Conservation (phyloP, 1,140 invertebrate genomes). For the Tribolium madens region DNA sequence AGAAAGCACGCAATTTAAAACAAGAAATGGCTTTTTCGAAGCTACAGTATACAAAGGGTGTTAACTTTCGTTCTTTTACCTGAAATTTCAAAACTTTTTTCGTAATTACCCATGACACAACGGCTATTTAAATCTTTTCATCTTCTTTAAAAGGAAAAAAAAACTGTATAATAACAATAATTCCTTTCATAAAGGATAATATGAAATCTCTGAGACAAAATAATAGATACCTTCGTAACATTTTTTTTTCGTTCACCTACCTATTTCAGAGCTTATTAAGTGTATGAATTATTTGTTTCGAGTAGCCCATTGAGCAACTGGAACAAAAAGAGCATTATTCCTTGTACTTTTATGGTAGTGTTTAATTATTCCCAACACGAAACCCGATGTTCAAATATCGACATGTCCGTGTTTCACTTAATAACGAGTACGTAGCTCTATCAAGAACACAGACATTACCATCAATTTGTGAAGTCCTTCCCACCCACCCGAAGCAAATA, state of each 20-base stretch:
- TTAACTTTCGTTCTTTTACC: too few species aligned
- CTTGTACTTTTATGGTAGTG: not conserved
- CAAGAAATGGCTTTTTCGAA: too few species aligned
- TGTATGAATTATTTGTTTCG: not conserved
- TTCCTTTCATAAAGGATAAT: too few species aligned
- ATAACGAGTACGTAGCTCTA: not conserved
- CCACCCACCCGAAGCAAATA: constrained; percentile 12
- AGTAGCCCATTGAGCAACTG: not conserved
- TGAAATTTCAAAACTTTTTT: too few species aligned
- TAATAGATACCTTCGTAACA: not conserved
- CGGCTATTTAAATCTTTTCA: too few species aligned
- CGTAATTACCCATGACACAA: too few species aligned
- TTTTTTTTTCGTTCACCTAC: not conserved
- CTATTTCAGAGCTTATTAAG: not conserved
- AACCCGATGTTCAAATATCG: not conserved
- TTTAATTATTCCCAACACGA: not conserved
- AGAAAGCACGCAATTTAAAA: too few species aligned
- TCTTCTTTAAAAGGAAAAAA: too few species aligned
- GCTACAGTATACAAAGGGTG: too few species aligned
- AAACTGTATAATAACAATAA: too few species aligned
- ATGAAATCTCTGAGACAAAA: not conserved
- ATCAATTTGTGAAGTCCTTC: constrained; percentile 15
- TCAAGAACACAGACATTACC: not conserved
- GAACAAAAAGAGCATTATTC: not conserved
- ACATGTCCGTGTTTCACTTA: constrained; percentile 1